Evolutionary conservation across 2,888 invertebrate species (phyloP).

Genomic region (Sthenelais limicola): DNA sequence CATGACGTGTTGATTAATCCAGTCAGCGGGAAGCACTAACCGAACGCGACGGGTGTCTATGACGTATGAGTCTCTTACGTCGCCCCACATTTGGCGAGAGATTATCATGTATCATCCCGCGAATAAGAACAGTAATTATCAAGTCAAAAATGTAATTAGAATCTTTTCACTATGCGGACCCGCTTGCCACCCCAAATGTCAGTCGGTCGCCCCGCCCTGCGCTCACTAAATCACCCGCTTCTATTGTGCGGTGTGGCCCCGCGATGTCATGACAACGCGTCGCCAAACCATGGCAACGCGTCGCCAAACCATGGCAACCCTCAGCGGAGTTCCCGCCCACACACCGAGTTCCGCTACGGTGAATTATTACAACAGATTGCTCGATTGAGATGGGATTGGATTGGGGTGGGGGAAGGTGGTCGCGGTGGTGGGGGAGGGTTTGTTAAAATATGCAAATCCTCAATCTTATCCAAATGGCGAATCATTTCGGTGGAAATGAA

Average conservation of each 20-base stretch:
- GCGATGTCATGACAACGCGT: slow-evolving; percentile 10
- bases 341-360: slow-evolving; percentile 17
- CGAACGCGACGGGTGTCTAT: neutral
- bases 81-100: neutral
- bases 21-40: no score
- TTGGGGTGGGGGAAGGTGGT: no score
- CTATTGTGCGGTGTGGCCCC: no score
- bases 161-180: slow-evolving; percentile 24
- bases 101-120: slow-evolving; percentile 21
- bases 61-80: slow-evolving; percentile 21
- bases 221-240: slow-evolving; percentile 16
- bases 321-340: slow-evolving; percentile 27
- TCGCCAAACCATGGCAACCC: slow-evolving; percentile 29
- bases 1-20: no score
- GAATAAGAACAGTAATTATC: slow-evolving; percentile 38
- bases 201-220: neutral
- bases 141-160: slow-evolving; percentile 39
- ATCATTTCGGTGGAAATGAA: slow-evolving; percentile 35
- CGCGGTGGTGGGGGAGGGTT: slow-evolving; percentile 25
- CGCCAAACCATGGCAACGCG: slow-evolving; percentile 1
- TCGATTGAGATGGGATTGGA: slow-evolving; percentile 32
- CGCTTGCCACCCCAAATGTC: slow-evolving; percentile 17
- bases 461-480: slow-evolving; percentile 33
- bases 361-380: slow-evolving; percentile 37
- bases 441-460: slow-evolving; percentile 38